phyloP scores from a whole-genome alignment of 2,888 invertebrate genomes.

The Conus canariensis region DNA sequence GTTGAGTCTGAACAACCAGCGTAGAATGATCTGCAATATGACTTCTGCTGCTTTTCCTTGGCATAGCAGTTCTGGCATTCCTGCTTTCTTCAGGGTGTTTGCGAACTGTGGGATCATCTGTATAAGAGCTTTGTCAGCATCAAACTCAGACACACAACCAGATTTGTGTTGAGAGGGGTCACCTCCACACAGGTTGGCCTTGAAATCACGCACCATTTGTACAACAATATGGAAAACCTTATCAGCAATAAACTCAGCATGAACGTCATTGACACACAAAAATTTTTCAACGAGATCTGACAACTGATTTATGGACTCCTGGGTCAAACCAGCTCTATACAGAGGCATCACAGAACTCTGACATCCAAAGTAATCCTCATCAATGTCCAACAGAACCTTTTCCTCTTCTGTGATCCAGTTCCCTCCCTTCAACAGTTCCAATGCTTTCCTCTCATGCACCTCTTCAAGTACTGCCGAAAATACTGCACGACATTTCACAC shows the following conservation, averaged over 20 bases:
- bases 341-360: constrained; percentile 62
- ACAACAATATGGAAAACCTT: constrained; percentile 38
- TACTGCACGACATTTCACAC: constrained; percentile 55
- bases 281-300: constrained; percentile 55
- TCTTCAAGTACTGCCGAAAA: constrained; percentile 55
- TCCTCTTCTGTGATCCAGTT: constrained; percentile 50
- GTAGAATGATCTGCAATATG: constrained; percentile 28
- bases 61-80: constrained; percentile 39
- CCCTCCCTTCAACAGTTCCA: constrained; percentile 47
- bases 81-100: constrained; percentile 3
- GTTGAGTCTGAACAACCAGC: constrained; percentile 49
- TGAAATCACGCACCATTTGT: constrained; percentile 35
- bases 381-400: constrained; percentile 67
- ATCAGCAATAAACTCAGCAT: constrained; percentile 60
- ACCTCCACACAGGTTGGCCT: constrained; percentile 1
- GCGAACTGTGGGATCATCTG: constrained; percentile 43
- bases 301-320: constrained; percentile 51
- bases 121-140: constrained; percentile 46
- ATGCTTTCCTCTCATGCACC: constrained; percentile 58
- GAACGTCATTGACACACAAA: constrained; percentile 60
- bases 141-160: constrained; percentile 39
- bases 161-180: not conserved
- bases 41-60: not conserved
- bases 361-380: constrained; percentile 71
- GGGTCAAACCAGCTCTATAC: constrained; percentile 53